Conservation (phyloP, 2,113 vertebrate genomes). For the Xenopus tropicalis region DNA sequence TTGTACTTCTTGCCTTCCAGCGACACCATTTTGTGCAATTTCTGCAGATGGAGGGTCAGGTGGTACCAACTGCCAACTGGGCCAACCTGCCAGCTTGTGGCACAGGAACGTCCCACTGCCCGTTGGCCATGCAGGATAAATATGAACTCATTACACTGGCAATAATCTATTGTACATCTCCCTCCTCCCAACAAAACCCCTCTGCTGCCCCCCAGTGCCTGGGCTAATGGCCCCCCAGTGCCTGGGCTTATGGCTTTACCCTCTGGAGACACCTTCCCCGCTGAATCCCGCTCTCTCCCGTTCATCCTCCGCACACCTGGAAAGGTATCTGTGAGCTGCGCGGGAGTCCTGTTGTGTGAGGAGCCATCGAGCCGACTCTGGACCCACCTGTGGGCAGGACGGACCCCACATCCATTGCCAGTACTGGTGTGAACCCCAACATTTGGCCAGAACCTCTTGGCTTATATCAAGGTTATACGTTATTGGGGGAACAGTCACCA, state of each 20-base stretch:
- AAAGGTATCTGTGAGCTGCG: conserved; percentile 70
- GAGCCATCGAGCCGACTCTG: conserved; percentile 90
- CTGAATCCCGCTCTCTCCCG: conserved; percentile 53
- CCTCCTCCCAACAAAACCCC: too few species aligned
- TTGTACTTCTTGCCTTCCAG: conserved; percentile 44
- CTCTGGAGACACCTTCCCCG: conserved; percentile 60
- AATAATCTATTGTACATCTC: too few species aligned
- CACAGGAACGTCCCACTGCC: not conserved
- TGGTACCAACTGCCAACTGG: too few species aligned
- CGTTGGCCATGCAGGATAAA: not conserved
- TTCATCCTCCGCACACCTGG: conserved; percentile 76
- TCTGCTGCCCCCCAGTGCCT: too few species aligned
- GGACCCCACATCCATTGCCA: too few species aligned
- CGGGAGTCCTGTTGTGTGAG: conserved; percentile 69
- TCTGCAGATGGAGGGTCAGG: conserved; percentile 45
- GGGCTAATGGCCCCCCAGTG: too few species aligned
- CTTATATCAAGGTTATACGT: too few species aligned
- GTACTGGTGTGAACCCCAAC: too few species aligned
- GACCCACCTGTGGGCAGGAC: conserved; percentile 71
- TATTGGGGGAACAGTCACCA: too few species aligned
- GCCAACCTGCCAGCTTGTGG: not conserved
- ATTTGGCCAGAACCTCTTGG: too few species aligned
- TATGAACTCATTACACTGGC: too few species aligned
- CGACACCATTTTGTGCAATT: conserved; percentile 48
- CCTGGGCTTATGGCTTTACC: too few species aligned